A percentile compares a stretch with the other conserved stretches of the same genome.
These are phyloP conservation scores for Lerema accius DNA, from an alignment of 1,140 invertebrate genomes.

Conservation along the genomic window DNA sequence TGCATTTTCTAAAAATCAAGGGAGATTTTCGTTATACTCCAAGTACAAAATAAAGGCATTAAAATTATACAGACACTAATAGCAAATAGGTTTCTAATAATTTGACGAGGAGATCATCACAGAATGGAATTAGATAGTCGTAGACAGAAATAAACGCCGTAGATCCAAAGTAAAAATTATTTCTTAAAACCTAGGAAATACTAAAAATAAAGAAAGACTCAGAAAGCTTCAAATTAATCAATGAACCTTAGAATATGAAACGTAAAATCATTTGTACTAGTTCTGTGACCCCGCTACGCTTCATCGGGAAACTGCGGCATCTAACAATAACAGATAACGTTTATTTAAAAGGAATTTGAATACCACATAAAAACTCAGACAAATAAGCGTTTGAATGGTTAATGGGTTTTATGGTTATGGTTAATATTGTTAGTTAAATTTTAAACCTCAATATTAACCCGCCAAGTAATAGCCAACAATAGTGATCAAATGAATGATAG, in stretches of 20 bases:
- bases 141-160: too few species aligned
- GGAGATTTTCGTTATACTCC: too few species aligned
- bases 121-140: too few species aligned
- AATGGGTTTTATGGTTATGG: slow-evolving; percentile 14
- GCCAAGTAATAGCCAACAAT: too few species aligned
- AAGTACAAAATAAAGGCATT: too few species aligned
- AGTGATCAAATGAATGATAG: too few species aligned
- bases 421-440: slow-evolving; percentile 19
- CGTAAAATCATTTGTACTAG: slow-evolving; percentile 75
- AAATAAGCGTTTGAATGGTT: not conserved
- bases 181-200: not conserved
- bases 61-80: too few species aligned
- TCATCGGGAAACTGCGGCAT: slow-evolving; percentile 61
- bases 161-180: not conserved
- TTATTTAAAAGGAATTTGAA: slow-evolving; percentile 43
- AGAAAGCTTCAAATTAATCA: slow-evolving; percentile 2
- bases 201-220: not conserved
- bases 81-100: too few species aligned
- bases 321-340: slow-evolving; percentile 48
- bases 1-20: too few species aligned
- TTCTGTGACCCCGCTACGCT: slow-evolving; percentile 77
- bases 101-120: too few species aligned
- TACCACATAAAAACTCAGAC: slow-evolving; percentile 37
- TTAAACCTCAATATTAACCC: slow-evolving; percentile 6
- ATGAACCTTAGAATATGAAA: slow-evolving; percentile 14